Base-by-base conservation (phyloP, 2,113 vertebrate genomes). In the Nothoprocta pentlandii region DNA sequence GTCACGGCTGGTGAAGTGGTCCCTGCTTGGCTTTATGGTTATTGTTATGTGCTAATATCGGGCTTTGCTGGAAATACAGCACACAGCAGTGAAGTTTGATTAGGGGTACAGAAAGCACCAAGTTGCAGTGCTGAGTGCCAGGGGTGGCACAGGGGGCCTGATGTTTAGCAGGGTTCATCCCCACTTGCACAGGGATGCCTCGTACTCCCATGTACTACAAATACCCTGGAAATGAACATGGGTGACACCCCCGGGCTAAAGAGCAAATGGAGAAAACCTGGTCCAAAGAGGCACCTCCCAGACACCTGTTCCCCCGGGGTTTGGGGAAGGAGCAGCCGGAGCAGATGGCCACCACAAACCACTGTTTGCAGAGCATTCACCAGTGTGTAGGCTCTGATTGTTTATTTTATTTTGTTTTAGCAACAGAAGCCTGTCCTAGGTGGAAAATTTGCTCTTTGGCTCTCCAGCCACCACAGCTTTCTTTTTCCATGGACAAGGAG, bases 1-100 rank as follows among this genome's bases (percentile, higher is more conserved):
- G 87, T 92, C 51, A 39, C 26, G 68, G 77, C 85, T 71, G 54
- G 89, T 63, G 39, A 95, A 91, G 22, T 47, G 23, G 73, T 92
- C 53, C 26, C 73, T 44, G 69, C 44, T 90, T 2, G 0, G 80
- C 87, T 95, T 94, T 92, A 53, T 91, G 36, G 36, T 39, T 94
- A 78, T 87, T 85, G 46, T 46, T 76, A 9, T 9, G 20, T 51
- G 75, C 62, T 39, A 70, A 69, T 34, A 66, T 41, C 20, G 76
- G 56, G 7, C 56, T 73, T 44, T 34, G 13, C 1, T 0, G 58
- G 47, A 78, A 95, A 86, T 21, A 41, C 61, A n/a, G 49, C 41
- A 51, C 25, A 1, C 2, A 36, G 19, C 46, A 85, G 19, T 78
- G 41, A 63, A 51, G 78, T 44, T 16, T 12, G 10, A 12, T 59